phyloP scores from a whole-genome alignment of 37 sponge, comb jelly and placozoan species.

The Diacarnus erythraeanus region DNA sequence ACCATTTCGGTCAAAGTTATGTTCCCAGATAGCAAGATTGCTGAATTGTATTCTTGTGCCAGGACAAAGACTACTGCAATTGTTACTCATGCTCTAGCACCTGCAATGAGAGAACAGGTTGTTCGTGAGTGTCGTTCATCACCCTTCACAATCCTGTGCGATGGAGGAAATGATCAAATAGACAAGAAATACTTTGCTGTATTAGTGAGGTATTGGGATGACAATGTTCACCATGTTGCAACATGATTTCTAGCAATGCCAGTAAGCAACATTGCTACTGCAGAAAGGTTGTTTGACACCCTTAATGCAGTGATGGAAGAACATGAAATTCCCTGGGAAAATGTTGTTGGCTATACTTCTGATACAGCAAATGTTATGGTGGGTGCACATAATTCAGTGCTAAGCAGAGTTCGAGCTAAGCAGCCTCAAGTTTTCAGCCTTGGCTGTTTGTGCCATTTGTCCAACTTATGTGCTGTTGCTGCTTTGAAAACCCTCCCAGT shows the following conservation, averaged over 20 bases:
- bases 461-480: conserved; percentile 23
- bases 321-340: conserved; percentile 14
- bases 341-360: conserved; percentile 27
- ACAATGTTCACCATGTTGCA: conserved; percentile 1
- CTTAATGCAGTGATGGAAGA: not conserved
- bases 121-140: not conserved
- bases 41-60: conserved; percentile 22
- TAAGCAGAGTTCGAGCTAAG: conserved; percentile 18
- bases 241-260: conserved; percentile 50
- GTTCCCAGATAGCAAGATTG: conserved; percentile 56
- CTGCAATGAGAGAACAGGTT: conserved; percentile 7
- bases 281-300: conserved; percentile 34
- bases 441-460: conserved; percentile 34
- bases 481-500: conserved; percentile 25
- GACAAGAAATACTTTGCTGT: conserved; percentile 40
- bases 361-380: conserved; percentile 40
- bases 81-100: conserved; percentile 29
- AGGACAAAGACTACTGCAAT: conserved; percentile 47
- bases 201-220: conserved; percentile 50
- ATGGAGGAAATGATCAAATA: conserved; percentile 45
- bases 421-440: conserved; percentile 28
- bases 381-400: conserved; percentile 20
- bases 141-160: conserved; percentile 44
- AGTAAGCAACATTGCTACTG: conserved; percentile 37
- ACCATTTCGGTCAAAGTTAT: conserved; percentile 50